Percentiles rank a stretch among this genome's conserved stretches.
These are phyloP conservation scores for Cepphus grylle DNA, from an alignment of 2,113 vertebrate species.

Conservation along the genomic window DNA sequence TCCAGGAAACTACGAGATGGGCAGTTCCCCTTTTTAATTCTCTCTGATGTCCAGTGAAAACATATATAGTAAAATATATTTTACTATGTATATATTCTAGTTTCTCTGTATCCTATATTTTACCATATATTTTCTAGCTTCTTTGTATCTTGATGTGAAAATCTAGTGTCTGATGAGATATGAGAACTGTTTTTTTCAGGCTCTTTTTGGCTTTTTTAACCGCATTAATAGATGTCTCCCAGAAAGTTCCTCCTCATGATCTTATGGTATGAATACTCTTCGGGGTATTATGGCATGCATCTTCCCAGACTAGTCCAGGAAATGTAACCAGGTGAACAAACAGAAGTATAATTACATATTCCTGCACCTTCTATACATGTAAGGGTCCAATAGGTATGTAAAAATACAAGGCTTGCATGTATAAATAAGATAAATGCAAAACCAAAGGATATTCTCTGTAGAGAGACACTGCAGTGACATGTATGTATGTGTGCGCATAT, in stretches of 20 bases:
- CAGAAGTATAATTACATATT: background rate
- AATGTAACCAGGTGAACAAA: background rate
- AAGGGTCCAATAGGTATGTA: background rate
- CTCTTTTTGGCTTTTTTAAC: background rate
- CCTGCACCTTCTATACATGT: background rate
- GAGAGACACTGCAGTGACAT: background rate
- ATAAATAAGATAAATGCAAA: background rate
- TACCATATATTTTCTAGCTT: background rate
- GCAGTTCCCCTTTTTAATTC: background rate
- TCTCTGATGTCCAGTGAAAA: background rate
- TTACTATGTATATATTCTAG: background rate
- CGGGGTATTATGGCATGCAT: background rate
- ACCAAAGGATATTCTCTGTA: background rate
- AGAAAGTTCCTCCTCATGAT: background rate
- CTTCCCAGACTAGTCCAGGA: background rate
- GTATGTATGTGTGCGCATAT: background rate
- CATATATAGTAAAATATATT: background rate
- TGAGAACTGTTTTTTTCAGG: background rate
- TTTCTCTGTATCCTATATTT: background rate
- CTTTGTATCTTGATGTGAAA: background rate
- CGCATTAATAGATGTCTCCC: background rate
- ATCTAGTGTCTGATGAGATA: background rate
- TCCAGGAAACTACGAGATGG: background rate
- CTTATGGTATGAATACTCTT: background rate
- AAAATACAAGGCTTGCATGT: background rate